Percentiles rank a stretch among this genome's conserved stretches.
phyloP scores from a whole-genome alignment of 2,113 vertebrate species.

The Erythrolamprus reginae region DNA sequence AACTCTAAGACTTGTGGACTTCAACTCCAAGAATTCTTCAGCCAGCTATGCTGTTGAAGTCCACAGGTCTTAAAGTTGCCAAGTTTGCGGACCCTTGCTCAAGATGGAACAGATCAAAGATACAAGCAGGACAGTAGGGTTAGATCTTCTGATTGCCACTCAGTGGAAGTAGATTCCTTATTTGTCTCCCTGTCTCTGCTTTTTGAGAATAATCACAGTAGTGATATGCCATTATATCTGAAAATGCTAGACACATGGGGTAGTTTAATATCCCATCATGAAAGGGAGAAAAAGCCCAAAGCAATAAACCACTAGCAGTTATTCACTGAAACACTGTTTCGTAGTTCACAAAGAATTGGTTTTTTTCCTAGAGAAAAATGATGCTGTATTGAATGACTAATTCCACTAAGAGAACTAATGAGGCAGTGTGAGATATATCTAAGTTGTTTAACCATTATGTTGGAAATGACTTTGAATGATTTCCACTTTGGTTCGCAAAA shows the following conservation, averaged over 20 bases:
- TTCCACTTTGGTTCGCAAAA: not conserved
- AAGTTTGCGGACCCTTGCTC: too few relatives aligned
- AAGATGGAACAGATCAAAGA: constrained; percentile 38
- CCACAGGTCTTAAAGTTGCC: too few relatives aligned
- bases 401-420: constrained; percentile 20
- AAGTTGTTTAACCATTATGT: not conserved
- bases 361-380: constrained; percentile 9
- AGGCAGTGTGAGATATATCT: not conserved
- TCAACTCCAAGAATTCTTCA: too few relatives aligned
- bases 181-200: constrained; percentile 33
- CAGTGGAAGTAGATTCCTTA: constrained; percentile 15
- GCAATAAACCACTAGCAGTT: not conserved
- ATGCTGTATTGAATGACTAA: constrained; percentile 6
- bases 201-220: constrained; percentile 24
- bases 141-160: constrained; percentile 38
- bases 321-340: not conserved
- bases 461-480: not conserved
- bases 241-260: constrained; percentile 30
- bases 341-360: not conserved
- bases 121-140: constrained; percentile 13
- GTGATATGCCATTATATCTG: constrained; percentile 26
- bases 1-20: too few relatives aligned
- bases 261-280: constrained; percentile 32
- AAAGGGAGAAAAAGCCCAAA: not conserved
- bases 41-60: too few relatives aligned